A percentile compares a stretch with the other conserved stretches of the same genome.
Conservation (phyloP, 92 coral and sea anemone species). For the Porites divaricata region DNA sequence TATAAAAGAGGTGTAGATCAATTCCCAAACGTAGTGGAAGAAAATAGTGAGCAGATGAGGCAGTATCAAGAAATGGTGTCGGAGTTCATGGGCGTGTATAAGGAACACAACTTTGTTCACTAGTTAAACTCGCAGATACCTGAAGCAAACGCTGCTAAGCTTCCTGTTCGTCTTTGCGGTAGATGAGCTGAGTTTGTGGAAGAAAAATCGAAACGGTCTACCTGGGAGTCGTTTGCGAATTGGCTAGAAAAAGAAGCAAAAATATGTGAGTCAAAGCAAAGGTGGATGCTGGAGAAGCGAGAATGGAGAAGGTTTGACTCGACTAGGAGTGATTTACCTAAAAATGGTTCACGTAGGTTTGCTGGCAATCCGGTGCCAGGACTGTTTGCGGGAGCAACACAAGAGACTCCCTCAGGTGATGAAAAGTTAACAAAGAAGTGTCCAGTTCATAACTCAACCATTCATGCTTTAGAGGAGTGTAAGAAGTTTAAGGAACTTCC, state of each 20-base stretch:
- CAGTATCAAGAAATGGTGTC: constrained; percentile 38
- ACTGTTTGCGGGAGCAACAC: not conserved
- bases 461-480: constrained; percentile 9
- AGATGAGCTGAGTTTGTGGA: too few relatives aligned
- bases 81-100: constrained; percentile 17
- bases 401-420: not conserved
- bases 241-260: constrained; percentile 8
- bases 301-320: not conserved
- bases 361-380: too few relatives aligned
- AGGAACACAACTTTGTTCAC: not conserved
- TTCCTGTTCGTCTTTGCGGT: too few relatives aligned
- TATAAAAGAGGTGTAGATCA: constrained; percentile 14
- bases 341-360: not conserved
- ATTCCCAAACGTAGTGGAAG: constrained; percentile 4
- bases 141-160: too few relatives aligned
- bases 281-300: not conserved
- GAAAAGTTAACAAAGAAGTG: not conserved
- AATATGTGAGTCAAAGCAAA: constrained; percentile 2
- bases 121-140: too few relatives aligned
- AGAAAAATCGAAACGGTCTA: too few relatives aligned
- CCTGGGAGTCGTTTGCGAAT: constrained; percentile 9
- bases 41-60: not conserved
- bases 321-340: not conserved
- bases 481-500: constrained; percentile 1
- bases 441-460: constrained; percentile 2